Evolutionary conservation across 2,113 vertebrate genomes (phyloP).

Genomic region (Arenaria interpres): DNA sequence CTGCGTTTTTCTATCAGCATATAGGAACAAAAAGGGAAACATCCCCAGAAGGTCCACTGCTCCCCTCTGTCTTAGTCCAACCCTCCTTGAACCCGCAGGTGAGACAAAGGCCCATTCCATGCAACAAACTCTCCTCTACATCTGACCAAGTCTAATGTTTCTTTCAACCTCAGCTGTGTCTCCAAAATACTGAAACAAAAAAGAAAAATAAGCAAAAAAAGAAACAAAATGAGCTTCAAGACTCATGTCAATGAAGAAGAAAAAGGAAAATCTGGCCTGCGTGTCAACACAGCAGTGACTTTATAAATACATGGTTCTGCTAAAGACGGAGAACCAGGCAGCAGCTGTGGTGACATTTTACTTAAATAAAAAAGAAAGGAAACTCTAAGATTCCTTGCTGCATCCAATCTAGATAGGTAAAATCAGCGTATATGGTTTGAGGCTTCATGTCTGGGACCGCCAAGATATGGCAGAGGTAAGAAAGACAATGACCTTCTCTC

Average conservation of each 20-base stretch:
- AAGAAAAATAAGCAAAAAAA: no score
- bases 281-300: neutral
- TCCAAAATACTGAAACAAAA: neutral
- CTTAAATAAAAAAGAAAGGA: neutral
- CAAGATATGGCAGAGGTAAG: neutral
- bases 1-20: neutral
- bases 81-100: neutral
- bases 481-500: neutral
- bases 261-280: neutral
- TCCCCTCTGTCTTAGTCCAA: neutral
- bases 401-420: neutral
- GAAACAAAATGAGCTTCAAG: neutral
- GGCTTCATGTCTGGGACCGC: neutral
- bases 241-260: neutral
- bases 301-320: neutral
- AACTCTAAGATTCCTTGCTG: neutral
- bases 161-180: neutral
- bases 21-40: neutral
- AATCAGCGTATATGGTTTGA: fast-evolving
- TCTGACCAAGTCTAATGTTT: neutral
- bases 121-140: neutral
- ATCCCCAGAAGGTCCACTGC: neutral
- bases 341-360: neutral
- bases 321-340: neutral
- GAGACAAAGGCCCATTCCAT: neutral